These are phyloP conservation scores for Acanthisitta chloris DNA, from an alignment of 2,113 vertebrate genomes.

Conservation along the genomic window DNA sequence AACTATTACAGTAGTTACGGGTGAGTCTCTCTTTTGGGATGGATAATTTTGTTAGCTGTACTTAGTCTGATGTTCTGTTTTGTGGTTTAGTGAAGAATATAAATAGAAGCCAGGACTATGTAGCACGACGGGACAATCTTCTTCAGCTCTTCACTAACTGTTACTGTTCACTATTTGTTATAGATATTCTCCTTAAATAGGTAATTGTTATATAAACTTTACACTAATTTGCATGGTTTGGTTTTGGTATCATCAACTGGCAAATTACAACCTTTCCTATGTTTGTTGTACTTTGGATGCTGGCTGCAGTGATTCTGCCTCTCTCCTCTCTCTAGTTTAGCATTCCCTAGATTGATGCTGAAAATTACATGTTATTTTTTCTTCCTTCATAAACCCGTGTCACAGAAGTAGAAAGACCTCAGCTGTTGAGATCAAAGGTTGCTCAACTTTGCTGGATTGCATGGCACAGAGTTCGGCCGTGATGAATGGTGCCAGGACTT, in stretches of 20 bases:
- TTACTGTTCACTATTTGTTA: neutral
- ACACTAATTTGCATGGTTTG: neutral
- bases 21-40: neutral
- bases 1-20: neutral
- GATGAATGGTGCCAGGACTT: slow-evolving; percentile 19
- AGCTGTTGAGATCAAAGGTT: slow-evolving; percentile 44
- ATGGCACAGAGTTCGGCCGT: neutral
- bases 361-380: slow-evolving; percentile 60
- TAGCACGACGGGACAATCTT: neutral
- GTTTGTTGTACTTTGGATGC: neutral
- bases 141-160: neutral
- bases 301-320: neutral
- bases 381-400: neutral
- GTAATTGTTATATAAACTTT: neutral
- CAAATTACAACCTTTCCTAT: neutral
- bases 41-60: neutral
- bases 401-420: slow-evolving; percentile 7
- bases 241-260: neutral
- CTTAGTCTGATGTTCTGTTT: neutral
- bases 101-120: neutral
- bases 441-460: slow-evolving; percentile 16
- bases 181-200: neutral
- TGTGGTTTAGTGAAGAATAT: neutral
- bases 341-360: slow-evolving; percentile 25
- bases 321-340: neutral